Evolutionary conservation across 2,888 invertebrate genomes (phyloP).

Genomic region (Hemaris fuciformis): DNA sequence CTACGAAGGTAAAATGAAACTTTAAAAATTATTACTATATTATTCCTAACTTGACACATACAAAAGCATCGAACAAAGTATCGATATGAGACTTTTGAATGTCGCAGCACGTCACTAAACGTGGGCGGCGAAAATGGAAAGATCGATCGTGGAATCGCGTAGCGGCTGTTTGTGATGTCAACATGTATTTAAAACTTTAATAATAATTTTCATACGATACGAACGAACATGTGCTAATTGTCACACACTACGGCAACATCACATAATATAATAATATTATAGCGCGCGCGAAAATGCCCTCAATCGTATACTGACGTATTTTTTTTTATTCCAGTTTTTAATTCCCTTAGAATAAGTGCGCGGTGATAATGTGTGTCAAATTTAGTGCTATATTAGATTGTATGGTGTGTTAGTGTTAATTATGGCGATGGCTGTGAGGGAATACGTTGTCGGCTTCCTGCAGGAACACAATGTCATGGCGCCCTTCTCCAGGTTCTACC

Average conservation of each 20-base stretch:
- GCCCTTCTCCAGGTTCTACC: constrained; percentile 69
- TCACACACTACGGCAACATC: neutral
- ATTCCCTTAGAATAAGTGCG: constrained; percentile 34
- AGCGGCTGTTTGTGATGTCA: constrained; percentile 66
- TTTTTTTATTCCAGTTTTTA: constrained; percentile 30
- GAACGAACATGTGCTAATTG: constrained; percentile 15
- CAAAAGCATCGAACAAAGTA: neutral
- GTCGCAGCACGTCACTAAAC: constrained; percentile 27
- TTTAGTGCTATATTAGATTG: constrained; percentile 62
- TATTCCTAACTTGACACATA: neutral
- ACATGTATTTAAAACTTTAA: constrained; percentile 42
- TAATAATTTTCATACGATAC: constrained; percentile 16
- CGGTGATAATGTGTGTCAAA: constrained; percentile 80
- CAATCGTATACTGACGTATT: constrained; percentile 18
- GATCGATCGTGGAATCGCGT: constrained; percentile 50
- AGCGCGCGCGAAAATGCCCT: constrained; percentile 14
- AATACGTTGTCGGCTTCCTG: constrained; percentile 50
- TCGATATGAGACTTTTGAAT: neutral
- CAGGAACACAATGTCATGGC: constrained; percentile 63
- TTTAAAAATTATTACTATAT: neutral
- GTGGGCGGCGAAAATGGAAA: constrained; percentile 30
- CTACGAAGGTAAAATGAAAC: too few relatives aligned
- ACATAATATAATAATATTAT: neutral
- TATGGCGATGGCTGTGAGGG: constrained; percentile 50
- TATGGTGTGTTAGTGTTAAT: constrained; percentile 43